Conservation (phyloP, 37 sponge, comb jelly and placozoan species). For the Oopsacas minuta region DNA sequence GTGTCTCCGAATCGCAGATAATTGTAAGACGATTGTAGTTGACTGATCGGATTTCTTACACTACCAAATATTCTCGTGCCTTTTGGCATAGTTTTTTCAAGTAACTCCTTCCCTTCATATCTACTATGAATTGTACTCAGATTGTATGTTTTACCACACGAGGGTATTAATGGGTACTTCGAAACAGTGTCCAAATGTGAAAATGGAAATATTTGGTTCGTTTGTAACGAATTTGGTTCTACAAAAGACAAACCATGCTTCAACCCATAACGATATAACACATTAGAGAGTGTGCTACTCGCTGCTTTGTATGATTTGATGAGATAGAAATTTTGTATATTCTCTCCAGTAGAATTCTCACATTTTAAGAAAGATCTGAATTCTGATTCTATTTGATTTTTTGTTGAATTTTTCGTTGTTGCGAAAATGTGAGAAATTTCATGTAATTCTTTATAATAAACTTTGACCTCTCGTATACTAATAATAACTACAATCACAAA, state of each 20-base stretch:
- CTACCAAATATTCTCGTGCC: neutral
- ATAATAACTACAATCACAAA: neutral
- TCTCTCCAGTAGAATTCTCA: neutral
- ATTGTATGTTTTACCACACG: neutral
- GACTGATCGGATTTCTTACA: neutral
- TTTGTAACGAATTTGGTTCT: neutral
- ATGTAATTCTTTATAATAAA: neutral
- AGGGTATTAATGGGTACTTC: neutral
- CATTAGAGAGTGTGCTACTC: neutral
- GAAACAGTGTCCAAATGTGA: neutral
- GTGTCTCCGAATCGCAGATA: neutral
- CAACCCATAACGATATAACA: neutral
- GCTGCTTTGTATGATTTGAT: neutral
- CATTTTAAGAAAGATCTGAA: constrained; percentile 6
- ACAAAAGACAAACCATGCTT: neutral
- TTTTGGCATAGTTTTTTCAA: neutral
- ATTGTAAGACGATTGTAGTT: neutral
- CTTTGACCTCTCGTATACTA: neutral
- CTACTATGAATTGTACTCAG: neutral
- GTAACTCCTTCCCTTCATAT: neutral
- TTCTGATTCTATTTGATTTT: neutral
- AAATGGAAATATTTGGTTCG: neutral
- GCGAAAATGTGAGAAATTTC: neutral
- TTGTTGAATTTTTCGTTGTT: neutral
- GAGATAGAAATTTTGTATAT: neutral